These are phyloP conservation scores for Seladonia tumulorum DNA, from an alignment of 2,888 invertebrate genomes.

Conservation along the genomic window DNA sequence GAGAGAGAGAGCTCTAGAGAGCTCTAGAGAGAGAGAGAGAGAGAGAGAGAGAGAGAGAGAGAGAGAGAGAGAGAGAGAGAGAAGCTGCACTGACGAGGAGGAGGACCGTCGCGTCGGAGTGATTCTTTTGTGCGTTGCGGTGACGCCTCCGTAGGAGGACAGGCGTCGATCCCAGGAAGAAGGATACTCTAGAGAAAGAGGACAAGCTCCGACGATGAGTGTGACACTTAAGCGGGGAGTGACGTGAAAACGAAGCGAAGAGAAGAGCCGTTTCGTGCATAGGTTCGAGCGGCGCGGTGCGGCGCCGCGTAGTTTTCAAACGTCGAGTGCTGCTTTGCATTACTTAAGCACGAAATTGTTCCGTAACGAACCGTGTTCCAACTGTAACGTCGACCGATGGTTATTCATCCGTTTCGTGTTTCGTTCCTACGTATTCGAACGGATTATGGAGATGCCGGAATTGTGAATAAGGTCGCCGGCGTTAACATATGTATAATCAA, in stretches of 20 bases:
- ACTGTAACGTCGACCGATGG: background rate
- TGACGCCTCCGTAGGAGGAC: slow-evolving; percentile 38
- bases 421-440: background rate
- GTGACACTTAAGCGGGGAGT: slow-evolving; percentile 42
- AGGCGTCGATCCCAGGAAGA: slow-evolving; percentile 43
- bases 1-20: too few species aligned
- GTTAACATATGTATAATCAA: background rate
- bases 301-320: slow-evolving; percentile 14
- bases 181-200: slow-evolving; percentile 51
- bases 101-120: slow-evolving; percentile 30
- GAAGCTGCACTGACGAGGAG: background rate
- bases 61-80: background rate
- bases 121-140: slow-evolving; percentile 55
- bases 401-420: background rate
- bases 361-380: background rate
- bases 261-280: slow-evolving; percentile 26
- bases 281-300: background rate
- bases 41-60: slow-evolving; percentile 12
- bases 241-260: slow-evolving; percentile 33
- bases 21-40: too few species aligned
- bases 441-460: background rate
- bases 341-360: slow-evolving; percentile 12
- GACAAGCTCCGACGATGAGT: slow-evolving; percentile 20
- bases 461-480: background rate
- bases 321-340: slow-evolving; percentile 17